Evolutionary conservation across 2,888 invertebrate genomes (phyloP), one percentile per base, ranked within the genome.

Genomic region (Netelia melanura): DNA sequence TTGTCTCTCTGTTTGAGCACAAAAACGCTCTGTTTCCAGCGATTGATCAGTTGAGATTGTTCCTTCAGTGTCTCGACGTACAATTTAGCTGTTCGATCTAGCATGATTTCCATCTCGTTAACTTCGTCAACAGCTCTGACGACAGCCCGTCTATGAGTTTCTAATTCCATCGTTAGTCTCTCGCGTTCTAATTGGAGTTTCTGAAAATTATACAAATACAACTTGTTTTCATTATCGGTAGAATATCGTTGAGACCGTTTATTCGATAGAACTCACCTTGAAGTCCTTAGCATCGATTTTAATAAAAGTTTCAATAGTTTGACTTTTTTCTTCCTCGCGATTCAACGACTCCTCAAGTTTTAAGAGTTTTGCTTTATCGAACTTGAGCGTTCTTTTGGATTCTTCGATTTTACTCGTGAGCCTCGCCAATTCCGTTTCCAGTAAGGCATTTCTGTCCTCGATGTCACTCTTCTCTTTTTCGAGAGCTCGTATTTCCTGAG

Each of bases 321-420:
- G 94, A 87, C 96, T 97, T 82, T 97, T 96, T 70, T 96, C 96
- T 61, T 96, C 95, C 54, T 96, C 95, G 81, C 96, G 95, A 87
- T 96, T 95, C 81, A 97, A 94, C 0, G 96, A 95, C 62, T 97
- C 96, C 38, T 96, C 96, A 97, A 97, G 97, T 72, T 96, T 96
- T 65, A 95, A 94, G 75, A 97, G 91, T 0, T 96, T 96, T 21
- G 95, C 95, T 38, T 95, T 94, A 86, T 97, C 97, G 92, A 97
- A 96, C 81, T 96, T 95, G 1, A 97, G 96, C 87, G 96, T 96
- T 38, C 94, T 94, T 89, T 97, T 97, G 11, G 96, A 91, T 10
- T 94, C 92, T 85, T 96, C 96, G 48, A 97, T 95, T 92, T 95
- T 96, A 62, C 95, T 95, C 38, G 95, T 93, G 2, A 95, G 93